Base-by-base conservation (phyloP, 2,888 invertebrate genomes). In the Lumbricus terrestris region DNA sequence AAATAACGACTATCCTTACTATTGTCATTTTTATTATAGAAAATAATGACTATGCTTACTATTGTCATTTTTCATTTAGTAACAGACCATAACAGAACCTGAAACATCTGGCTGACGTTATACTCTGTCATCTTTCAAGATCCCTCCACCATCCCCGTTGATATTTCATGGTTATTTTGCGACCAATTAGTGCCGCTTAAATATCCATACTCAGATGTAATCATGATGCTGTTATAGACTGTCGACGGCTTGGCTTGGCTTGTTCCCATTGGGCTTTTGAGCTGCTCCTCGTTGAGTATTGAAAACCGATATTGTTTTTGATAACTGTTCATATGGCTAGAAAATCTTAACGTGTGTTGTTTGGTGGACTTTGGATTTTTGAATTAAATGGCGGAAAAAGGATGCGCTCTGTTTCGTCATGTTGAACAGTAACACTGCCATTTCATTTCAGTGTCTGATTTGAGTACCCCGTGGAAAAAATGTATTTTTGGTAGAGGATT, bases 241-340 rank as follows among this genome's bases (percentile, higher is more conserved):
- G 54, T 54, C 5, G 11, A n/a, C 69, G 4, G 69, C 69, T 29
- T n/a, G n/a, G n/a, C n/a, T n/a, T n/a, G n/a, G n/a, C n/a, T 69
- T 29, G n/a, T 69, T 69, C 18, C 23, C 20, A 0, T 69, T 29
- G 29, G 69, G 69, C 69, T 69, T 69, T 69, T 69, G 69, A n/a
- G 23, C 23, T 47, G 47, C n/a, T n/a, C n/a, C 69, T 69, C n/a
- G 29, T 69, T 29, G 69, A 69, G 69, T n/a, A 13, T 69, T 69
- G 69, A 69, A 69, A n/a, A 69, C 69, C 69, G 69, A 69, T 69
- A 69, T 69, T 69, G 69, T 69, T 69, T 69, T 69, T 69, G 69
- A 69, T 69, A 69, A n/a, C n/a, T 69, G 69, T 69, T 69, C 69
- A 69, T 69, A 69, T 69, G 69, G 69, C 69, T 69, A 69, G 69